A percentile compares a stretch with the other conserved stretches of the same genome.
Conservation (phyloP, 2,113 vertebrate species). For the Tetraodon nigroviridis region DNA sequence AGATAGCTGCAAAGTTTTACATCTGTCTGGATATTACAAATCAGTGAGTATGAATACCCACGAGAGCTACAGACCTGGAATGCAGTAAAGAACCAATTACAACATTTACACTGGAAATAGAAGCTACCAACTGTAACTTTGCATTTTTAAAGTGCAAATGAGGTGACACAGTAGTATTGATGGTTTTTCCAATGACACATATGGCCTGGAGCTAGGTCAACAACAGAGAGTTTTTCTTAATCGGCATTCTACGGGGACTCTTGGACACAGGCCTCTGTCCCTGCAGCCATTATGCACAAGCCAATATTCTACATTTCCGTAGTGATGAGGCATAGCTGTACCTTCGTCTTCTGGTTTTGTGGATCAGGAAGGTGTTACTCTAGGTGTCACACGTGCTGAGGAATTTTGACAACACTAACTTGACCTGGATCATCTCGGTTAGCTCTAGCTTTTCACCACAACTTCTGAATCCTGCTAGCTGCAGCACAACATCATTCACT, state of each 20-base stretch:
- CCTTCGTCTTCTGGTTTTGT: constrained; percentile 58
- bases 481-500: constrained; percentile 24
- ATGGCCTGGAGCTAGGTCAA: constrained; percentile 75
- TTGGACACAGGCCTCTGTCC: constrained; percentile 55
- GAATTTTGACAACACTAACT: constrained; percentile 64
- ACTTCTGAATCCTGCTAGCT: constrained; percentile 49
- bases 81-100: too few species aligned
- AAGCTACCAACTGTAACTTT: neutral
- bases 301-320: constrained; percentile 42
- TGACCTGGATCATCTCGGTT: constrained; percentile 58
- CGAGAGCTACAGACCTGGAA: too few species aligned
- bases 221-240: constrained; percentile 62
- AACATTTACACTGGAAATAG: neutral
- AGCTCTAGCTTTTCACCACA: constrained; percentile 57
- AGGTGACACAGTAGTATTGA: constrained; percentile 57
- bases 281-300: constrained; percentile 35
- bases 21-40: too few species aligned
- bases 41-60: too few species aligned
- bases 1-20: too few species aligned
- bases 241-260: constrained; percentile 58
- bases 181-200: constrained; percentile 67
- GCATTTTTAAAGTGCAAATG: constrained; percentile 74
- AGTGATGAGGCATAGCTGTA: constrained; percentile 43
- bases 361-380: constrained; percentile 68
- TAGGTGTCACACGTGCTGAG: constrained; percentile 60